Base-by-base conservation (phyloP, 2,113 vertebrate genomes). In the Bujurquina vittata region DNA sequence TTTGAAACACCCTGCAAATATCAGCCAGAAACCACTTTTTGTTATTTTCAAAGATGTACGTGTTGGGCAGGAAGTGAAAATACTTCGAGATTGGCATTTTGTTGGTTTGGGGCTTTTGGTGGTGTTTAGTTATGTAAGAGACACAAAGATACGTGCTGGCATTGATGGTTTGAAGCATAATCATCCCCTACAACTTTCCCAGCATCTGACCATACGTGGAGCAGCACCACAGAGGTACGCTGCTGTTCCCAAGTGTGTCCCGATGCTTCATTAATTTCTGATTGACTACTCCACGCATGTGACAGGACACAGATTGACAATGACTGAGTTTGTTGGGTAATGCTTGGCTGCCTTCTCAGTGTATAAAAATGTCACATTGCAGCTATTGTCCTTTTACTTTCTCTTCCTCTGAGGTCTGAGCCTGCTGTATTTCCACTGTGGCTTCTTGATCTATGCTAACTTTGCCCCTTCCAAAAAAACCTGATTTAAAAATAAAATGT, bases 361-460 rank as follows among this genome's bases (percentile, higher is more conserved):
- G 15, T 14, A 2, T 46, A 76, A 40, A 37, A 12, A 6, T 76
- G 22, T 76, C 17, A n/a, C 35, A 43, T 26, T 23, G 74, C 74
- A 76, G 55, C 40, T 59, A 76, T 76, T 76, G 74, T 76, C 37
- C 22, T 59, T 72, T 72, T 72, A 52, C 23, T 72, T 72, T 72
- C 65, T 49, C 17, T 69, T 69, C 65, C 65, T 49, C 43, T 49
- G 65, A 69, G 5, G 9, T 69, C 26, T 49, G 23, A 49, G 10
- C 40, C 26, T 12, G 40, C 40, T 49, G n/a, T 49, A 49, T 69
- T 69, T 69, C 63, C 0, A 0, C n/a, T 46, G 37, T 1, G 37
- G 22, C 5, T 46, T 67, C 40, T 18, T 49, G 63, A 26, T 22
- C 46, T 46, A 15, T 46, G 14, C 14, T 46, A 26, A 67, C 10